A percentile compares a stretch with the other conserved stretches of the same genome.
Evolutionary conservation across 2,797 vertebrate species (phyloP).

Genomic region (Limnodromus scolopaceus): DNA sequence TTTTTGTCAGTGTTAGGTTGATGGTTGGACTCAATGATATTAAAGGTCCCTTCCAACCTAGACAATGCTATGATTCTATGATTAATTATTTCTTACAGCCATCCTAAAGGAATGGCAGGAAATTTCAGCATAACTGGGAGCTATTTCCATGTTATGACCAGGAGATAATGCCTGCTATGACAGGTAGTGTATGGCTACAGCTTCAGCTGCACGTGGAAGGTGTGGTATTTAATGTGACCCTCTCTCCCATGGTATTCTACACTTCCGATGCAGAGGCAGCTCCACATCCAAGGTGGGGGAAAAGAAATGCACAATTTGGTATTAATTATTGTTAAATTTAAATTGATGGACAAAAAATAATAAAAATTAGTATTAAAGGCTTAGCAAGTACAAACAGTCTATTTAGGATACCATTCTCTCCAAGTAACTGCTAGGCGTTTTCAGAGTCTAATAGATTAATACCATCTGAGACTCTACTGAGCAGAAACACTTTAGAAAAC

Average conservation of each 20-base stretch:
- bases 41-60: not conserved
- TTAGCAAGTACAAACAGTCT: not conserved
- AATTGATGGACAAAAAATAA: not conserved
- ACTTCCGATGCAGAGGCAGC: not conserved
- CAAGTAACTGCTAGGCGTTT: not conserved
- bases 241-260: not conserved
- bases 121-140: not conserved
- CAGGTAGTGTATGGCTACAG: rapidly evolving
- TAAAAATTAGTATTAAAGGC: not conserved
- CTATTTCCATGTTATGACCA: rapidly evolving
- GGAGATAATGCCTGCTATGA: not conserved
- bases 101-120: not conserved
- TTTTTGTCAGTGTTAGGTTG: not conserved
- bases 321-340: not conserved
- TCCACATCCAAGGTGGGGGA: not conserved
- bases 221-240: not conserved
- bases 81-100: not conserved
- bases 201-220: not conserved
- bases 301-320: not conserved
- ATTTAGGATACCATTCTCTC: not conserved
- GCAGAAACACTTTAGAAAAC: not conserved
- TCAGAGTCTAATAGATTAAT: not conserved
- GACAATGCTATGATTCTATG: not conserved
- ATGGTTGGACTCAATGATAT: not conserved
- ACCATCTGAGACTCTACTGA: not conserved